Evolutionary conservation across 2,888 invertebrate species (phyloP).

Genomic region (Eupsilia transversa): DNA sequence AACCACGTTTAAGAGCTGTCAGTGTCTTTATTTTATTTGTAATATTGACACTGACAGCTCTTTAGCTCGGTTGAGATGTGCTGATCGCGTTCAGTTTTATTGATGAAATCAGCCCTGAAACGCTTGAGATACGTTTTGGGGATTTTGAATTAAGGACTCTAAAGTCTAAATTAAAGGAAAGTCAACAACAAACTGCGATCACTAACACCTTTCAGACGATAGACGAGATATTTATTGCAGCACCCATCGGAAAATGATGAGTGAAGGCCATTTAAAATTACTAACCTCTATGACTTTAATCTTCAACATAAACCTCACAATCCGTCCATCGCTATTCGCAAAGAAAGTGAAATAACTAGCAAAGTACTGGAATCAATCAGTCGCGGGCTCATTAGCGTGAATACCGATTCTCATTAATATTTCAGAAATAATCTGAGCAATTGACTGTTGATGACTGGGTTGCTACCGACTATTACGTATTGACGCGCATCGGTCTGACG

Average conservation of each 20-base stretch:
- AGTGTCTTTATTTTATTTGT: too few species aligned
- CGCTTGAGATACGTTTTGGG: neutral
- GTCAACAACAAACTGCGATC: neutral
- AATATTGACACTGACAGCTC: too few species aligned
- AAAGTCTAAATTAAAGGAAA: too few species aligned
- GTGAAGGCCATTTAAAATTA: neutral
- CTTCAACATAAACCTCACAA: neutral
- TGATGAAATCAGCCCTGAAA: too few species aligned
- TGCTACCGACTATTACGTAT: constrained; percentile 38
- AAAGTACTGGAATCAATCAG: constrained; percentile 50
- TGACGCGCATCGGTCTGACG: neutral
- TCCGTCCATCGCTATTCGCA: neutral
- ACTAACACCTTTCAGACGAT: neutral
- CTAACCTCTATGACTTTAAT: constrained; percentile 1
- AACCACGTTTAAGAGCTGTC: too few species aligned
- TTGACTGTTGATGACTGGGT: constrained; percentile 44
- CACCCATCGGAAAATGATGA: neutral
- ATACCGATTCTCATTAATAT: constrained; percentile 69
- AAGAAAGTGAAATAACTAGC: constrained; percentile 14
- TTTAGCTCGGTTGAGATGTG: too few species aligned
- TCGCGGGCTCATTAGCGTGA: constrained; percentile 43
- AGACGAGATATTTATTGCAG: too few species aligned
- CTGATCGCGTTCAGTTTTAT: too few species aligned
- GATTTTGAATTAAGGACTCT: neutral
- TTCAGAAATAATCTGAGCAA: constrained; percentile 71